Evolutionary conservation across 35 echinoderm and acorn worm species (phyloP), one percentile per base, ranked within the genome.

Genomic region (Lytechinus variegatus): DNA sequence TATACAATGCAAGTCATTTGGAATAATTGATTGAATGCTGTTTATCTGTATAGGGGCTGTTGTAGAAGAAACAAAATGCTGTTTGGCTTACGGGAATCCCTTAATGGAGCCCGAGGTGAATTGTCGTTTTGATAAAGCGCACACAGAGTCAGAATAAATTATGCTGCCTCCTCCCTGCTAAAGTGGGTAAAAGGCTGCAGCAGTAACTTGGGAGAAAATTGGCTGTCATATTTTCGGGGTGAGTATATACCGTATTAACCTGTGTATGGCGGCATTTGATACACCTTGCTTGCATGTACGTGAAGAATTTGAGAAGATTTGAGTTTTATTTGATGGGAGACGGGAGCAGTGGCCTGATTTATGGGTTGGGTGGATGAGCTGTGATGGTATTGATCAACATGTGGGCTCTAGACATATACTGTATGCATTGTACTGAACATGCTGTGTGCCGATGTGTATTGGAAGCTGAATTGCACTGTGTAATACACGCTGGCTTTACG

Each of bases 121-220:
- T 54, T 90, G 88, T 90, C 88, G 52, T 10, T 28, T 90, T 90
- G 88, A 90, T 90, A 90, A 90, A 90, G 88, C 88, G 88, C 88
- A 90, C 52, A 33, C 29, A 90, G n/a, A 28, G 9, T 28, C 29
- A 12, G 88, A 90, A 90, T 90, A 90, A 90, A 90, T 90, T 90
- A 90, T 90, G 88, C 88, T 54, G 14, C 52, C 88, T 90, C 88
- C 52, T 90, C 88, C 88, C 52, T 79, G 66, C 19, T 79, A 79
- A 79, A 79, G 66, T 79, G 66, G 66, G 66, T 24, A 79, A 16
- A 16, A 79, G 66, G 66, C 66, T 79, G 66, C 19, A 24, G 66
- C 66, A 79, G 14, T n/a, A 24, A 79, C 66, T 24, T 24, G 24
- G 66, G 66, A 79, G 66, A 79, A 79, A 44, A 79, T n/a, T 79